phyloP scores from a whole-genome alignment of 2,113 vertebrate species.

The Equus quagga region DNA sequence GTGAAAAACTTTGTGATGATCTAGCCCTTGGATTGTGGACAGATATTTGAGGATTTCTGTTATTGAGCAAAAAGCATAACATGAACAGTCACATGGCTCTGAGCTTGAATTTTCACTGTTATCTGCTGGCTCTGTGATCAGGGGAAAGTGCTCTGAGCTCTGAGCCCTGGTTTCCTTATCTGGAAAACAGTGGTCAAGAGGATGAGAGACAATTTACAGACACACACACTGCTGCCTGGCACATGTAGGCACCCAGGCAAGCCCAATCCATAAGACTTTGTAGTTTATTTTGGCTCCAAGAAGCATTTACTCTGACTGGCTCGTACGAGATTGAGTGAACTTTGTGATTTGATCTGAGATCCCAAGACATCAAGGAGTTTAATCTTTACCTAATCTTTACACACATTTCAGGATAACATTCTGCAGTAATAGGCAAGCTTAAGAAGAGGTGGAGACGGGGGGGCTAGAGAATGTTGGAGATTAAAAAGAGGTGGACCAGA shows the following conservation, averaged over 20 bases:
- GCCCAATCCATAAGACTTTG: not conserved
- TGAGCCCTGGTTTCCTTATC: not conserved
- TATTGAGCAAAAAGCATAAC: not conserved
- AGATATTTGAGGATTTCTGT: not conserved
- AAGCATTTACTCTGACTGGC: not conserved
- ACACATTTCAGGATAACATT: not conserved
- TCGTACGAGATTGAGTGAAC: not conserved
- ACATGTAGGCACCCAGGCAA: not conserved
- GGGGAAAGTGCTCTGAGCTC: not conserved
- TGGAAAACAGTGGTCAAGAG: not conserved
- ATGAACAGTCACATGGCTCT: not conserved
- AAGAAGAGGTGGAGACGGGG: not conserved
- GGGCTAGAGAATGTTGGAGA: not conserved
- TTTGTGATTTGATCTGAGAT: not conserved
- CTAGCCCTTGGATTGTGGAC: not conserved
- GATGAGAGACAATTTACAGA: not conserved
- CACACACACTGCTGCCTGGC: not conserved
- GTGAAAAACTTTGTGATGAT: not conserved
- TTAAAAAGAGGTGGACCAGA: not conserved
- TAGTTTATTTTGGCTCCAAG: not conserved
- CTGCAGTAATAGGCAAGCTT: not conserved
- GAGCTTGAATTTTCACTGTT: not conserved
- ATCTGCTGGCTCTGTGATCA: not conserved
- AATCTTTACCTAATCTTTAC: constrained; percentile 35
- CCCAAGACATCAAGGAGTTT: not conserved